phyloP scores from a whole-genome alignment of 2,797 vertebrate species.

The Centroberyx gerrardi region DNA sequence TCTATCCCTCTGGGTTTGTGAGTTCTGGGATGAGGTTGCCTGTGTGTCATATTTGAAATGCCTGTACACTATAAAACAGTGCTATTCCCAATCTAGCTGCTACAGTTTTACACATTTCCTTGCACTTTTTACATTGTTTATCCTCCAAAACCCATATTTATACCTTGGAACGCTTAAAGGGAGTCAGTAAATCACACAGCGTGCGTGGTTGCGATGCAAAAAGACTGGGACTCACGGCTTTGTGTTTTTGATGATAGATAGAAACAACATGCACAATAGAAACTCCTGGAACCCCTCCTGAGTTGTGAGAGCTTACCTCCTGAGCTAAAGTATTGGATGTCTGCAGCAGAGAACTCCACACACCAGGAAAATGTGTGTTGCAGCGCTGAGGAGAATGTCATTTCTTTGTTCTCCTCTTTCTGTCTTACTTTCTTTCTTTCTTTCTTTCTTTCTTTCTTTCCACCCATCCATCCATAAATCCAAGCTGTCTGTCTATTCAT shows the following conservation, averaged over 20 bases:
- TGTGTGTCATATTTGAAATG: neutral
- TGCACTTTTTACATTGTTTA: neutral
- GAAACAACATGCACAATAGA: conserved; percentile 5
- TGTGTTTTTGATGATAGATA: neutral
- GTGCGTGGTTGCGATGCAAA: too few relatives aligned
- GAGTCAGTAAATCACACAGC: too few relatives aligned
- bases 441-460: too few relatives aligned
- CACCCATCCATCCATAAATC: too few relatives aligned
- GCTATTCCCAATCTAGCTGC: neutral
- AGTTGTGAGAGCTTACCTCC: neutral
- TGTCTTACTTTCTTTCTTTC: too few relatives aligned
- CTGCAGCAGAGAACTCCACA: neutral
- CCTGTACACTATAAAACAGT: neutral
- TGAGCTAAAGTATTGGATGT: neutral
- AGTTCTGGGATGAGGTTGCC: neutral
- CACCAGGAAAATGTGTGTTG: neutral
- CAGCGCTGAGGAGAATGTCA: too few relatives aligned
- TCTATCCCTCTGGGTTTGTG: neutral
- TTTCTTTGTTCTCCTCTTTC: too few relatives aligned
- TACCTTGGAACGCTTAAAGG: neutral
- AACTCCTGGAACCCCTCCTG: neutral
- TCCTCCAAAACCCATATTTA: neutral
- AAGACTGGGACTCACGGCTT: too few relatives aligned
- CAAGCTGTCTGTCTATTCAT: neutral
- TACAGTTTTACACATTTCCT: neutral